Conservation (phyloP, 2,888 invertebrate species). For the Coremacera marginata region DNA sequence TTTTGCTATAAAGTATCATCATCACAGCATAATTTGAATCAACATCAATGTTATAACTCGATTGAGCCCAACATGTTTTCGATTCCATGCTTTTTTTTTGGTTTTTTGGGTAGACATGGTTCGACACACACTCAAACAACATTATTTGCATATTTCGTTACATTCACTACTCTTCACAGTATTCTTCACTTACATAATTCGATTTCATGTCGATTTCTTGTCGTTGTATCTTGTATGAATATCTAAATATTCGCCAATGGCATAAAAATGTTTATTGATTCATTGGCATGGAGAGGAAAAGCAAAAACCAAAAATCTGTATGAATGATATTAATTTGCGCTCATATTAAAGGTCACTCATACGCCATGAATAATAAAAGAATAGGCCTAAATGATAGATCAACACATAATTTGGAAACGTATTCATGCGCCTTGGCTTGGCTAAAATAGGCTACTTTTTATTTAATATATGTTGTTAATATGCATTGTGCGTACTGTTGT, state of each 20-base stretch:
- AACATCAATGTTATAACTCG: background rate
- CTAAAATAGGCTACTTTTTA: background rate
- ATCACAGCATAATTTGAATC: background rate
- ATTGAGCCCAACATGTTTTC: background rate
- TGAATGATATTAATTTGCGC: no score
- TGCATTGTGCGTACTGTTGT: no score
- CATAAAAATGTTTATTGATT: no score
- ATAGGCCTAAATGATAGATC: no score
- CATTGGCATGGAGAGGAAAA: no score
- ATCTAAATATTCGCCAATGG: no score
- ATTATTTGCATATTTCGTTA: constrained; percentile 10
- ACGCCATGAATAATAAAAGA: no score
- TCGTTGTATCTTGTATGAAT: no score
- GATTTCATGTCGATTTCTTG: background rate
- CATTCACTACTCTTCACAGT: background rate
- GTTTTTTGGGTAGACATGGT: no score
- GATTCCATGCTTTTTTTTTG: background rate
- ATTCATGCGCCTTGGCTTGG: background rate
- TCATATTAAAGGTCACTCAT: no score
- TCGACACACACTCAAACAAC: background rate
- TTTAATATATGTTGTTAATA: background rate
- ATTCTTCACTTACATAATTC: background rate
- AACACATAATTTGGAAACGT: background rate
- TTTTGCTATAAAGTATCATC: background rate
- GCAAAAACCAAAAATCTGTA: no score